phyloP scores from a whole-genome alignment of 2,888 invertebrate genomes.

The Augochlorella aurata region DNA sequence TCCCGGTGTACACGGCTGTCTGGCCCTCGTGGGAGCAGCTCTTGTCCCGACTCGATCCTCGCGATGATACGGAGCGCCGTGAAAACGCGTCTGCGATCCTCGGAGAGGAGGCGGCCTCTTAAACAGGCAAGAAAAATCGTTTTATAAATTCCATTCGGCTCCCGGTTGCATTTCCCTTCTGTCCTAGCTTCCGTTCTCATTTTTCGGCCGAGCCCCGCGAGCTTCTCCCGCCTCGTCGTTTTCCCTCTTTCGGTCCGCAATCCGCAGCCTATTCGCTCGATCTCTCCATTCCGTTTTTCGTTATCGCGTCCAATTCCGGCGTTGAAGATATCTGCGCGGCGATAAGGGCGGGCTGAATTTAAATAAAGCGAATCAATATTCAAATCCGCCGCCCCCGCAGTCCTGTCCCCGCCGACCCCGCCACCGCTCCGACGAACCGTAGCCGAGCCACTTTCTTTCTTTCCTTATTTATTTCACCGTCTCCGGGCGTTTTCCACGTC shows the following conservation, averaged over 20 bases:
- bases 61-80: slow-evolving; percentile 30
- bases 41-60: slow-evolving; percentile 8
- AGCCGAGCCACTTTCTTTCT: slow-evolving; percentile 54
- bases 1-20: slow-evolving; percentile 19
- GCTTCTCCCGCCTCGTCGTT: slow-evolving; percentile 41
- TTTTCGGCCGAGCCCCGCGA: slow-evolving; percentile 1
- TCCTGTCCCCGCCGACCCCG: slow-evolving; percentile 19
- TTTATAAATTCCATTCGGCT: slow-evolving; percentile 76
- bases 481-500: slow-evolving; percentile 50
- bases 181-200: slow-evolving; percentile 60
- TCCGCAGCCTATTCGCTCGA: slow-evolving; percentile 69
- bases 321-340: slow-evolving; percentile 77
- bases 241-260: slow-evolving; percentile 59
- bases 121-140: slow-evolving; percentile 75
- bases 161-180: slow-evolving; percentile 73
- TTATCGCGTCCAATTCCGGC: slow-evolving; percentile 81
- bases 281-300: slow-evolving; percentile 77
- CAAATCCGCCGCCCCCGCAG: slow-evolving; percentile 75
- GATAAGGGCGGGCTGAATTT: slow-evolving; percentile 77
- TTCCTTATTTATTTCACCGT: slow-evolving; percentile 68
- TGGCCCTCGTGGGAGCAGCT: slow-evolving; percentile 40
- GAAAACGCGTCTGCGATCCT: slow-evolving; percentile 10
- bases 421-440: slow-evolving; percentile 16
- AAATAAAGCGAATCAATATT: slow-evolving; percentile 82
- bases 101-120: slow-evolving; percentile 43